These are phyloP conservation scores for Otus scops DNA, from an alignment of 2,797 vertebrate species.

Conservation along the genomic window DNA sequence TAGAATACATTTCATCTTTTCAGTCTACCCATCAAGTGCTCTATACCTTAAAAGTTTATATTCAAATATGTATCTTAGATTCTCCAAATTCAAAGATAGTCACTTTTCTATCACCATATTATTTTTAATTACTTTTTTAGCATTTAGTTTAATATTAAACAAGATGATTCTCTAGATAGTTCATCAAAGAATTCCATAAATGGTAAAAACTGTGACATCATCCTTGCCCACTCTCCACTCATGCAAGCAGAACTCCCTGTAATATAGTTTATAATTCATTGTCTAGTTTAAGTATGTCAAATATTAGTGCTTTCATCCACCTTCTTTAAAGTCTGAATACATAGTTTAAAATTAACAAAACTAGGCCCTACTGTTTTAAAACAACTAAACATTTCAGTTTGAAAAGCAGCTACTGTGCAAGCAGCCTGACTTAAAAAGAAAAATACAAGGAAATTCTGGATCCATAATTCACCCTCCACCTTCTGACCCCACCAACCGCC, in stretches of 20 bases:
- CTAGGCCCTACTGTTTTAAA: slow-evolving; percentile 65
- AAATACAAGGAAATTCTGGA: slow-evolving; percentile 79
- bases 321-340: not conserved
- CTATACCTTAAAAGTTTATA: not conserved
- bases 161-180: not conserved
- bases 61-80: not conserved
- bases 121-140: not conserved
- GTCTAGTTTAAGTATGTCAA: not conserved
- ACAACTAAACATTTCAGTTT: slow-evolving; percentile 62
- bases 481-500: slow-evolving; percentile 77
- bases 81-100: not conserved
- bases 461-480: slow-evolving; percentile 80
- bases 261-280: not conserved
- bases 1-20: not conserved
- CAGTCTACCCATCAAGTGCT: not conserved
- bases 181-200: not conserved
- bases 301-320: not conserved
- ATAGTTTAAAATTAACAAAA: slow-evolving; percentile 30
- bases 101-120: not conserved
- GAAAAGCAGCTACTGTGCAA: slow-evolving; percentile 72
- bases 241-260: not conserved
- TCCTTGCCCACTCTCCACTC: not conserved
- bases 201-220: not conserved
- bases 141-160: not conserved
- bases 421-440: slow-evolving; percentile 78